Base-by-base conservation (phyloP, 1,140 invertebrate genomes). In the Pogonus chalceus region DNA sequence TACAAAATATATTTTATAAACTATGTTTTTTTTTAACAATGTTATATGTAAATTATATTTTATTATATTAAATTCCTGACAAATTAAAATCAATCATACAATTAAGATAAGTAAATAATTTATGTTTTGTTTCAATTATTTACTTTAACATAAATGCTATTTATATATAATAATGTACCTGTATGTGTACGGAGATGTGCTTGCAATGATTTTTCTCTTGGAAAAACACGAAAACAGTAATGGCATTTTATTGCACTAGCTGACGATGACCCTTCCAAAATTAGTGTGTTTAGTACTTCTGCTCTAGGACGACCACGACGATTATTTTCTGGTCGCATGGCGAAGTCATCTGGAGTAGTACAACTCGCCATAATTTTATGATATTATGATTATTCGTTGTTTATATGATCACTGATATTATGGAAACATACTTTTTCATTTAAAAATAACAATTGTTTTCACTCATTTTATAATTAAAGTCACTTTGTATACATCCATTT, bases 121-220 rank as follows among this genome's bases (percentile, higher is more conserved):
- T n/a, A n/a, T n/a, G n/a, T n/a, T n/a, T n/a, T n/a, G n/a, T n/a
- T n/a, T n/a, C n/a, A n/a, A n/a, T n/a, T n/a, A n/a, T n/a, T n/a
- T n/a, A n/a, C n/a, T n/a, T n/a, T n/a, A n/a, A n/a, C n/a, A n/a
- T n/a, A n/a, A n/a, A n/a, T n/a, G n/a, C n/a, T n/a, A n/a, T n/a
- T n/a, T n/a, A n/a, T n/a, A n/a, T n/a, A n/a, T n/a, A n/a, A n/a
- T 10, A 43, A 9, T 43, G 26, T 71, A 85, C 85, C 87, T 65
- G 87, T 90, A 61, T 90, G 88, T 1, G 85, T 89, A 59, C 87
- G 73, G 23, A 87, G 67, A 66, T 90, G 88, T n/a, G 87, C 87
- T 67, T 88, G 84, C 0, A 89, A 70, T 14, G 83, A 87, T 69
- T 90, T 90, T 65, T 88, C 86, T 57, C 87, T 69, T 4, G 87